Base-by-base conservation (phyloP, 2,888 invertebrate species). In the Thecocarcelia acutangulata region DNA sequence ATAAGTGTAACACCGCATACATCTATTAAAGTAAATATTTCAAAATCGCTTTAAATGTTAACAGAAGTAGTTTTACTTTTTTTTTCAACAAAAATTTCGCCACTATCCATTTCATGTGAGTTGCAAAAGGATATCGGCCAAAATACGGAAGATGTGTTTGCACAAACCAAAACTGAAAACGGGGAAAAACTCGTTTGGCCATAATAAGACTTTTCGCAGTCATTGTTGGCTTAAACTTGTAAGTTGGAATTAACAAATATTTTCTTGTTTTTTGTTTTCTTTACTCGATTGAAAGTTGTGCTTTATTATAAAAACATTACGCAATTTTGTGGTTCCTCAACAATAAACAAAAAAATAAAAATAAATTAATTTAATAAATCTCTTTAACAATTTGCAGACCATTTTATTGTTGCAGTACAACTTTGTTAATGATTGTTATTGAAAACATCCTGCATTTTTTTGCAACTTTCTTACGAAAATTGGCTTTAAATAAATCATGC, bases 141-240 rank as follows among this genome's bases (percentile, higher is more conserved):
- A 78, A 46, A 82, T 68, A 74, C 77, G 82, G 81, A 81, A 81
- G 81, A 77, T 54, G 50, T 68, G 44, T 13, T 21, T 21, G n/a
- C 40, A 19, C 50, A 33, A 50, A 33, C 48, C n/a, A 42, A 58
- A 66, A 48, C 59, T 2, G 17, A 28, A 33, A 33, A 33, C 33
- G 46, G 37, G 28, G 21, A 54, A 61, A 80, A 80, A 56, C 61
- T 48, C 15, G 66, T 66, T 44, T 48, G 46, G 40, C 50, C 61
- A 73, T 69, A 61, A 52, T 46, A 58, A 19, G 8, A 15, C 17
- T 40, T 59, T 58, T 42, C 19, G 3, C 24, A 42, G n/a, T 19
- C 40, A 19, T 24, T 54, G 40, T 17, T 68, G 42, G 9, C 15
- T 24, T 46, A 28, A 24, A 52, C 17, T 54, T 64, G 46, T 37